A percentile compares a stretch with the other conserved stretches of the same genome.
Evolutionary conservation across 2,797 vertebrate species (phyloP).

Genomic region (Muraenolepis orangiensis): DNA sequence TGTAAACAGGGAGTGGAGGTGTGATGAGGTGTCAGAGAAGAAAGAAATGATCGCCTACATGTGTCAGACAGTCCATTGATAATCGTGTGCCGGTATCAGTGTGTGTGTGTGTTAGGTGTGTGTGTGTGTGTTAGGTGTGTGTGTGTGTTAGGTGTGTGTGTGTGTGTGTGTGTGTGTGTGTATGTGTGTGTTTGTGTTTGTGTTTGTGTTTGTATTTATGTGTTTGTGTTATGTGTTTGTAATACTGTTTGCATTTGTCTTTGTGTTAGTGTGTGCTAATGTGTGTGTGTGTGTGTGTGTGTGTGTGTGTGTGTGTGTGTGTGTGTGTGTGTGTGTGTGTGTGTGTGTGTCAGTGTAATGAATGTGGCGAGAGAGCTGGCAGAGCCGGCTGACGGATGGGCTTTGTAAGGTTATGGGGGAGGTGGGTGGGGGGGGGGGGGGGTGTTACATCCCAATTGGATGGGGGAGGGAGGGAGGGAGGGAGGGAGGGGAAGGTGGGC

Average conservation of each 20-base stretch:
- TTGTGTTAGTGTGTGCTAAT: not conserved
- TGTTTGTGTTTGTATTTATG: not conserved
- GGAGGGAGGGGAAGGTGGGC: not conserved
- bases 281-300: not conserved
- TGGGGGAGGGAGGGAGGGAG: not conserved
- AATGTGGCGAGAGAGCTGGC: conserved; percentile 40
- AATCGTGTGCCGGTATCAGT: conserved; percentile 12
- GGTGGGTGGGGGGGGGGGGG: conserved; percentile 42
- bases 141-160: not conserved
- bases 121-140: not conserved
- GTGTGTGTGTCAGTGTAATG: conserved; percentile 38
- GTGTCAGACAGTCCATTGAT: conserved; percentile 44
- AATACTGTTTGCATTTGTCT: not conserved
- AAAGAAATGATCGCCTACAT: conserved; percentile 54
- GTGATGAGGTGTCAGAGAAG: conserved; percentile 53
- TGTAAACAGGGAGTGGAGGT: conserved; percentile 60
- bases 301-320: conserved; percentile 1
- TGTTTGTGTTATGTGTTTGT: not conserved
- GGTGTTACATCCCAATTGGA: not conserved
- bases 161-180: not conserved
- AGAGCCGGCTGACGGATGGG: conserved; percentile 61
- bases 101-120: not conserved
- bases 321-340: conserved; percentile 10
- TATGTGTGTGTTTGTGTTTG: not conserved
- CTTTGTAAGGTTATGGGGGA: conserved; percentile 52